Conservation (phyloP, 2,797 vertebrate species). For the Psittacula echo region DNA sequence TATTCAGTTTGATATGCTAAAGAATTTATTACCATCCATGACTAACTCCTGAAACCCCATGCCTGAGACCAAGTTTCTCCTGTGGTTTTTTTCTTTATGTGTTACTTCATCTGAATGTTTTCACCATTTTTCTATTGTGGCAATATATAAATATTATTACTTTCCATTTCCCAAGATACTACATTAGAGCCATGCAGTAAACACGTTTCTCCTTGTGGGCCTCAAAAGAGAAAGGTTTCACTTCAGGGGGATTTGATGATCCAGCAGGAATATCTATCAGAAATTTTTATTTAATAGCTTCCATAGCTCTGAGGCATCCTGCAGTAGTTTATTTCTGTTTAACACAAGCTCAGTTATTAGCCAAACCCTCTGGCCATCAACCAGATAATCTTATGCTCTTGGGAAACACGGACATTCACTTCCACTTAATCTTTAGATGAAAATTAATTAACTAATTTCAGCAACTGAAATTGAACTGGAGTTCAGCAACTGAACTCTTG, state of each 20-base stretch:
- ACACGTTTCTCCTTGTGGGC: not conserved
- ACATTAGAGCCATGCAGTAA: not conserved
- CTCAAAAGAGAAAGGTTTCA: not conserved
- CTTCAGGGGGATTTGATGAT: not conserved
- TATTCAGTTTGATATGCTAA: conserved; percentile 29
- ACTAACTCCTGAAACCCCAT: not conserved
- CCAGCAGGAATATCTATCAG: not conserved
- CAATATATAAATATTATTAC: not conserved
- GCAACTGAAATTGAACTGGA: not conserved
- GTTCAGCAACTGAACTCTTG: not conserved
- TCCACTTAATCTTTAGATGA: not conserved
- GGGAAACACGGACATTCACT: not conserved
- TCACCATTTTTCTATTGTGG: not conserved
- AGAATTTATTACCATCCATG: not conserved
- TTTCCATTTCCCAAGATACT: not conserved
- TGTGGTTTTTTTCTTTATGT: not conserved
- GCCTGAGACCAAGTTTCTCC: not conserved
- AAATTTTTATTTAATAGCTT: conserved; percentile 20
- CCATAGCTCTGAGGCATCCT: conserved; percentile 1
- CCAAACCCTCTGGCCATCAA: not conserved
- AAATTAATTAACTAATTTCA: conserved; percentile 20
- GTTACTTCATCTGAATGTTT: not conserved
- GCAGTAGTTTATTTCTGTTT: conserved; percentile 11
- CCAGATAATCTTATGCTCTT: not conserved
- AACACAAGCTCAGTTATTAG: not conserved